Percentiles rank a stretch among this genome's conserved stretches.
Conservation (phyloP, 2,888 invertebrate genomes). For the Brenthis ino region DNA sequence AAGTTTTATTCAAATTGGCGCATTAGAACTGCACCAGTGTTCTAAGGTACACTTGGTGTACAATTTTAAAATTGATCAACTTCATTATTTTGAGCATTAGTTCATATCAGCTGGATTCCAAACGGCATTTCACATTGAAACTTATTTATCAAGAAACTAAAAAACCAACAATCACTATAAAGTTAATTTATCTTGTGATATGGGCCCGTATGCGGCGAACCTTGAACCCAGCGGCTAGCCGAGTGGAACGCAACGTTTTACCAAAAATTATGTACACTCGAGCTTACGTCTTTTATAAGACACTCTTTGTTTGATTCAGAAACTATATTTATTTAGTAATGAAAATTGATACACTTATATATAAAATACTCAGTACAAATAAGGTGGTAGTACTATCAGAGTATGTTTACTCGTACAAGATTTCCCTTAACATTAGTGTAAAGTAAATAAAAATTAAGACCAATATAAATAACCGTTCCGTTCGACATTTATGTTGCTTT, state of each 20-base stretch:
- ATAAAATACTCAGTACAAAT: not conserved
- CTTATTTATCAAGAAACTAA: slow-evolving; percentile 9
- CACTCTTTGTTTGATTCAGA: slow-evolving; percentile 6
- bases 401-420: too few species aligned
- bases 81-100: not conserved
- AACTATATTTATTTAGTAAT: not conserved
- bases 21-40: too few species aligned
- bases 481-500: too few species aligned
- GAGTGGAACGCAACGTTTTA: slow-evolving; percentile 17
- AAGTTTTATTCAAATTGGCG: too few species aligned
- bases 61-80: not conserved
- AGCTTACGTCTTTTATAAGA: not conserved
- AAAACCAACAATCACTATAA: slow-evolving; percentile 18
- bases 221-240: slow-evolving; percentile 26
- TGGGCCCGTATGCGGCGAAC: slow-evolving; percentile 28
- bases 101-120: slow-evolving; percentile 3
- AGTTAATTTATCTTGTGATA: slow-evolving; percentile 24
- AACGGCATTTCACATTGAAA: not conserved
- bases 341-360: too few species aligned
- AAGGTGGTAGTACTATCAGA: too few species aligned
- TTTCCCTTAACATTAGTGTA: too few species aligned
- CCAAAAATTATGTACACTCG: slow-evolving; percentile 15
- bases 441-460: too few species aligned
- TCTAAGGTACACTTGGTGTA: too few species aligned
- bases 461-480: too few species aligned